phyloP scores from a whole-genome alignment of 2,113 vertebrate genomes.

The Xiphorhynchus elegans region DNA sequence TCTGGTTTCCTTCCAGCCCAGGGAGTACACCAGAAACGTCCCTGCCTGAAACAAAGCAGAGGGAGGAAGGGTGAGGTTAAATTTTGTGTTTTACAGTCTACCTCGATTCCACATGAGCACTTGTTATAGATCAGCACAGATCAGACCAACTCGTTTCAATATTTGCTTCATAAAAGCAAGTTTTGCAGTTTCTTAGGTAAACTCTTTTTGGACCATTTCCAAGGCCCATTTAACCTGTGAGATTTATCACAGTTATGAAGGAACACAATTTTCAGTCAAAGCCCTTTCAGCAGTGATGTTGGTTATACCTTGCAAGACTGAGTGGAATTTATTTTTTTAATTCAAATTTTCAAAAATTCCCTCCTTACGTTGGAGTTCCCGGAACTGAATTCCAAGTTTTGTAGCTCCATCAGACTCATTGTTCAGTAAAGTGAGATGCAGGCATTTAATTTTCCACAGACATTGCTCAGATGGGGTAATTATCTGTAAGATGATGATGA shows the following conservation, averaged over 20 bases:
- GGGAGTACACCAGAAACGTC: background rate
- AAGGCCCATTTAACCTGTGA: background rate
- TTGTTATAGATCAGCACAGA: background rate
- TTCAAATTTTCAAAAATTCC: background rate
- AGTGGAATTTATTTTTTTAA: background rate
- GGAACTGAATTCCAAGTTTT: background rate
- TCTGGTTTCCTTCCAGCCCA: background rate
- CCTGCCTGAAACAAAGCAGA: constrained; percentile 6
- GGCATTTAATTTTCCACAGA: background rate
- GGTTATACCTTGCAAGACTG: background rate
- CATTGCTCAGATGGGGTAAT: background rate
- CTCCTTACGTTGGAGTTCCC: background rate
- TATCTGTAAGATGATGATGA: background rate
- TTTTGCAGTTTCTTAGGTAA: background rate
- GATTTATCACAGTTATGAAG: background rate
- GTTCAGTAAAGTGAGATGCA: background rate
- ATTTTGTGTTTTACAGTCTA: background rate
- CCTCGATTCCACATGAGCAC: background rate
- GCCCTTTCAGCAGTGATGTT: background rate
- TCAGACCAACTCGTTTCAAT: background rate
- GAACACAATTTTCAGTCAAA: background rate
- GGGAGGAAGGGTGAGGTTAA: constrained; percentile 39
- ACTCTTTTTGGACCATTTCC: background rate
- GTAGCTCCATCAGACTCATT: background rate
- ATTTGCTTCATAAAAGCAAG: background rate